Conservation (phyloP, 23 tunicate species). For the Botrylloides violaceus region DNA sequence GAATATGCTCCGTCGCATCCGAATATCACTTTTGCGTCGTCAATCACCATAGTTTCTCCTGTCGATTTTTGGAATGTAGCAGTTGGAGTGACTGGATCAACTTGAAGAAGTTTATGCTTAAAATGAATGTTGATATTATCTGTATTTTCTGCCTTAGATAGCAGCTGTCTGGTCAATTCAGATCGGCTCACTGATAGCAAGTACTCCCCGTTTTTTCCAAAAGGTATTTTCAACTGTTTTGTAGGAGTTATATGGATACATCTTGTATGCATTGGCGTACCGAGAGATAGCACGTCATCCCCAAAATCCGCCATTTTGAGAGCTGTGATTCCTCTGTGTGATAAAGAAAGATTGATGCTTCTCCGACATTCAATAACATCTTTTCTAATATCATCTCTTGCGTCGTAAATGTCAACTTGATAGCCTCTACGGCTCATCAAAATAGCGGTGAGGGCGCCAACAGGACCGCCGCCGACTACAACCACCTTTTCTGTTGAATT, state of each 20-base stretch:
- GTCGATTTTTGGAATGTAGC: constrained; percentile 27
- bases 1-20: constrained; percentile 90
- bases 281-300: too few species aligned
- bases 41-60: constrained; percentile 19
- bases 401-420: too few species aligned
- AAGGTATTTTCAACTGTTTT: constrained; percentile 42
- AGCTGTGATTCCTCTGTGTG: too few species aligned
- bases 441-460: too few species aligned
- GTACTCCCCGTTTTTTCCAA: constrained; percentile 57
- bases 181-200: constrained; percentile 56
- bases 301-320: too few species aligned
- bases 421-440: too few species aligned
- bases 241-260: constrained; percentile 59
- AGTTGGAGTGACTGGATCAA: constrained; percentile 25
- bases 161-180: constrained; percentile 35
- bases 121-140: constrained; percentile 44
- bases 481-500: too few species aligned
- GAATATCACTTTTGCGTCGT: constrained; percentile 25
- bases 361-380: too few species aligned
- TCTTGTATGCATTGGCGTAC: constrained; percentile 66
- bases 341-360: too few species aligned
- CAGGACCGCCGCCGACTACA: too few species aligned
- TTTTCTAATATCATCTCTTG: too few species aligned
- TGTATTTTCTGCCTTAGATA: constrained; percentile 12
- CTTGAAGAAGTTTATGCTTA: constrained; percentile 34